Conservation (phyloP, 2,888 invertebrate genomes). For the Drosophila anomalata region DNA sequence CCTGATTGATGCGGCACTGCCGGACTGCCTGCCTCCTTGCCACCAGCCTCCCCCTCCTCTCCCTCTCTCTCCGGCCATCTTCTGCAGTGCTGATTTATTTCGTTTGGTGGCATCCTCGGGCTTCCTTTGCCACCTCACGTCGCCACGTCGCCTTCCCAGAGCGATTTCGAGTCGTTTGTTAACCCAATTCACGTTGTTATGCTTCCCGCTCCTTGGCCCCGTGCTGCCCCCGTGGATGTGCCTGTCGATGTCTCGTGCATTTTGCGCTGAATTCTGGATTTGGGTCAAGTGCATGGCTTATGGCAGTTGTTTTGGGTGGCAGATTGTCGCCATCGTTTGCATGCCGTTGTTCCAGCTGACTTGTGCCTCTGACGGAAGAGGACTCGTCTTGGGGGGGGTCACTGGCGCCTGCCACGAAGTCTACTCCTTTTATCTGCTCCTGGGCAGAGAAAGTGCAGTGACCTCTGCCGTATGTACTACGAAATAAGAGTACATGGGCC, state of each 20-base stretch:
- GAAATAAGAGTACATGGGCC: conserved; percentile 2
- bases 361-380: conserved; percentile 12
- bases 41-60: neutral
- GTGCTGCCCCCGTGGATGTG: conserved; percentile 9
- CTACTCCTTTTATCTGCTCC: neutral
- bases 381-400: neutral
- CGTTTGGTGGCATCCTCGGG: conserved; percentile 12
- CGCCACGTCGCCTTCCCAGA: conserved; percentile 13
- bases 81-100: conserved; percentile 4
- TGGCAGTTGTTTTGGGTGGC: conserved; percentile 24
- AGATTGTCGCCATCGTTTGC: conserved; percentile 32
- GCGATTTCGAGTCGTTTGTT: conserved; percentile 62
- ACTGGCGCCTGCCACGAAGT: conserved; percentile 11
- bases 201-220: conserved; percentile 6
- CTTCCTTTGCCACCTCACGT: conserved; percentile 17
- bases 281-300: conserved; percentile 71
- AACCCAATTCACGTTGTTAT: conserved; percentile 69
- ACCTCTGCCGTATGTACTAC: conserved; percentile 12
- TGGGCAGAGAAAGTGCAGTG: conserved; percentile 6
- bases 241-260: conserved; percentile 61
- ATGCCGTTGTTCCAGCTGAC: conserved; percentile 35
- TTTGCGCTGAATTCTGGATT: conserved; percentile 65
- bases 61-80: neutral
- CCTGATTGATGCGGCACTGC: conserved; percentile 64
- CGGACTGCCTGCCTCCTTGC: neutral